Evolutionary conservation across 2,888 invertebrate species (phyloP), one percentile per base, ranked within the genome.

Genomic region (Ornithoptera priamus): DNA sequence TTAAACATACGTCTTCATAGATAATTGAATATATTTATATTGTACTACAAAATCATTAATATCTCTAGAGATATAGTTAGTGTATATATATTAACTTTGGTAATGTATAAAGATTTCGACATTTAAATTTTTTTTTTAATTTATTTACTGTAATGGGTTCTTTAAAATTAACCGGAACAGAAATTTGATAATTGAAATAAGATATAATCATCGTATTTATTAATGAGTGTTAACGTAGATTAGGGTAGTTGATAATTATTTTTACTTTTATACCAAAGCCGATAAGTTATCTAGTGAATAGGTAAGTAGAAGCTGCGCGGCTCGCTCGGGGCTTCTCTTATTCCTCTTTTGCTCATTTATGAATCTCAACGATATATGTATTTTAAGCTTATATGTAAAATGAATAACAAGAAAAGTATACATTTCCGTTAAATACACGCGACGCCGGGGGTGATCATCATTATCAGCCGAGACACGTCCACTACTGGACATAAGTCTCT

Each of bases 221-320:
- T 57, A 20, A 18, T 22, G 57, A 57, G 18, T n/a, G n/a, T 20
- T 18, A 57, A 20, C n/a, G 6, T 20, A 20, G 20, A 22, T 57
- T 57, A 57, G 20, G 7, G 39, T 39, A 20, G 53, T 53, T 53
- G 56, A 64, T 53, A 64, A 64, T 53, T 24, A 59, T 70, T 66
- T 70, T 65, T 61, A 59, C 68, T 63, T 68, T 68, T 68, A 57
- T 68, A 68, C 56, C 10, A 42, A 39, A 30, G 50, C 53, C 17
- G 53, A 18, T 24, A 56, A 50, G 12, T 57, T 65, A 24, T 59
- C 15, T 15, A 50, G 50, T 50, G 50, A 17, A 18, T 50, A 17
- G 0, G 17, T 1, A 50, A 17, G 18, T 50, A 17, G 10, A 50
- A 57, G 57, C 57, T 57, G 22, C 6, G 20, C 20, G 20, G 6